Percentiles rank a stretch among this genome's conserved stretches.
phyloP scores from a whole-genome alignment of 2,797 vertebrate genomes.

The Varecia variegata region DNA sequence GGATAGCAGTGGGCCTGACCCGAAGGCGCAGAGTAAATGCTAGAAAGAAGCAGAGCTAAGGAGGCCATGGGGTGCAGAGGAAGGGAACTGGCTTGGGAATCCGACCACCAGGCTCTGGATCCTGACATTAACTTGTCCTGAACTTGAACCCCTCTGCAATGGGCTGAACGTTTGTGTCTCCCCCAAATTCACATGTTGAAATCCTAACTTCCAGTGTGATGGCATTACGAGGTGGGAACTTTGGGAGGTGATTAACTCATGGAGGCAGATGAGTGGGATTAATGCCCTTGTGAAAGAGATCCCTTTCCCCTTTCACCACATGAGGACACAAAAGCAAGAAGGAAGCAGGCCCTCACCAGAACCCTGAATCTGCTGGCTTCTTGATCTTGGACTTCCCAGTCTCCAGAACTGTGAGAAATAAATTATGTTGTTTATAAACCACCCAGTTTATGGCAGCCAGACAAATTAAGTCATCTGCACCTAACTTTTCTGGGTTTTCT shows the following conservation, averaged over 20 bases:
- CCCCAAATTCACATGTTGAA: not conserved
- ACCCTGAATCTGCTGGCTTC: not conserved
- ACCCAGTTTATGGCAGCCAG: not conserved
- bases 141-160: not conserved
- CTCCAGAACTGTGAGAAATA: not conserved
- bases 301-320: too few relatives aligned
- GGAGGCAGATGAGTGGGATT: not conserved
- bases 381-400: not conserved
- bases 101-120: not conserved
- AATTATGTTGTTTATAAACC: not conserved
- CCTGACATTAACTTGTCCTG: not conserved
- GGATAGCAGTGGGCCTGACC: not conserved
- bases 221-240: not conserved
- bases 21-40: not conserved
- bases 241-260: too few relatives aligned
- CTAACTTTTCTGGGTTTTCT: not conserved
- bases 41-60: not conserved
- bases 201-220: not conserved
- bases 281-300: not conserved
- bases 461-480: not conserved
- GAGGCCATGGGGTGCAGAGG: fast-evolving
- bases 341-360: not conserved
- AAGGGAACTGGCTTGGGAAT: not conserved
- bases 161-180: not conserved
- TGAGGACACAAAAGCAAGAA: not conserved